phyloP scores from a whole-genome alignment of 2,113 vertebrate genomes.

The Tringa solitaria region DNA sequence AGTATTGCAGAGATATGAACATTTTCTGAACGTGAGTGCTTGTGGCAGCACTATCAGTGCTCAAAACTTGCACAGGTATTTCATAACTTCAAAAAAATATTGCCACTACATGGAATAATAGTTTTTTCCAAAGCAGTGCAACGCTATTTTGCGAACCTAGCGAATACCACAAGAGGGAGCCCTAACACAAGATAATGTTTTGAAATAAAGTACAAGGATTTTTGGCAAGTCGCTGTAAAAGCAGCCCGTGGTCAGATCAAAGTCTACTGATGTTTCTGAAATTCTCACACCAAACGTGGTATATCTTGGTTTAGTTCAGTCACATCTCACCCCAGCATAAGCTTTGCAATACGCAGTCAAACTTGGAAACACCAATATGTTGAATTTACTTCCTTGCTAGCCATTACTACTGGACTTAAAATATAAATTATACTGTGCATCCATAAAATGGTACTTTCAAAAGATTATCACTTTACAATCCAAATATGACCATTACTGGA shows the following conservation, averaged over 20 bases:
- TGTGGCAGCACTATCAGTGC: background rate
- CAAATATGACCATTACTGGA: background rate
- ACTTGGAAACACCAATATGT: background rate
- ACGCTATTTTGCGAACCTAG: background rate
- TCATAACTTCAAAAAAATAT: background rate
- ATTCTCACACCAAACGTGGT: no score
- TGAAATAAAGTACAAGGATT: rapidly evolving
- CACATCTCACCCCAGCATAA: rapidly evolving
- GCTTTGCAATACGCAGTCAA: background rate
- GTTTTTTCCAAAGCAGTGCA: background rate
- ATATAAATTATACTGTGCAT: rapidly evolving
- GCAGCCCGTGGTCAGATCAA: no score
- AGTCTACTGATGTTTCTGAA: background rate
- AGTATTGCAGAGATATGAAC: rapidly evolving
- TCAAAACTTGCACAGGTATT: rapidly evolving
- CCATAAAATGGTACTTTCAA: background rate
- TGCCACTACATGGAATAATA: rapidly evolving
- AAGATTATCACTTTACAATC: background rate
- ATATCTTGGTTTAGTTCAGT: background rate
- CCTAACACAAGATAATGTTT: background rate
- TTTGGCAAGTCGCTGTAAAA: background rate
- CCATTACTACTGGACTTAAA: background rate
- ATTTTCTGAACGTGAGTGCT: background rate
- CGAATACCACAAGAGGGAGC: background rate
- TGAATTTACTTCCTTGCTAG: background rate